These are phyloP conservation scores for Acanthosoma haemorrhoidale DNA, from an alignment of 2,888 invertebrate species.

Conservation along the genomic window DNA sequence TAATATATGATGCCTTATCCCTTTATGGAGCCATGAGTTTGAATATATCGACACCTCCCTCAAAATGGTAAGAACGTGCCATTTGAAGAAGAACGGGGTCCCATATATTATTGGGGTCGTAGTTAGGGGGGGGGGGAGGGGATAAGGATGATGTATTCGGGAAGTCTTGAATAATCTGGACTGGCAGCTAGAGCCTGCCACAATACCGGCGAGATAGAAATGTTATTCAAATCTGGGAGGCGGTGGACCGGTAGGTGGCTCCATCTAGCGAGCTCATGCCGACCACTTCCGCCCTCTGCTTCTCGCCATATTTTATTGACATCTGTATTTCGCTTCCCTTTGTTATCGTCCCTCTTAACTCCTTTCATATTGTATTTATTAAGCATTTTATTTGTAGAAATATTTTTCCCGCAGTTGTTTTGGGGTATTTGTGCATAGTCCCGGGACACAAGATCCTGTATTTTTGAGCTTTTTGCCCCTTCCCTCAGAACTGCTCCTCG, in stretches of 20 bases:
- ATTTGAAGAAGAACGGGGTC: background rate
- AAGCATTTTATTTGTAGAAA: too few relatives aligned
- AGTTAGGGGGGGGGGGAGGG: constrained; percentile 17
- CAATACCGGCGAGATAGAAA: constrained; percentile 11
- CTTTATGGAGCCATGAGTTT: background rate
- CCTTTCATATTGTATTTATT: too few relatives aligned
- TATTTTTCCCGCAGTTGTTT: too few relatives aligned
- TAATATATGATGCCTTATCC: background rate
- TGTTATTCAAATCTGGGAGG: constrained; percentile 19
- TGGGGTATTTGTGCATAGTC: too few relatives aligned
- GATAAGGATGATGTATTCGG: constrained; percentile 24
- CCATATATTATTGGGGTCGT: constrained; percentile 12
- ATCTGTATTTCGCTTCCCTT: background rate
- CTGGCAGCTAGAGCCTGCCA: background rate
- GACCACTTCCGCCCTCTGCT: background rate
- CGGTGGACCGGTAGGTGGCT: constrained; percentile 1
- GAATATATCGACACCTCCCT: constrained; percentile 6
- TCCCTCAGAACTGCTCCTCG: too few relatives aligned
- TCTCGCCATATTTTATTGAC: background rate
- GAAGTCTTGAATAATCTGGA: constrained; percentile 10
- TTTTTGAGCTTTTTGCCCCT: too few relatives aligned
- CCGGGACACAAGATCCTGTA: too few relatives aligned
- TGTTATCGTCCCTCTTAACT: too few relatives aligned
- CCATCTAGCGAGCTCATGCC: too few relatives aligned
- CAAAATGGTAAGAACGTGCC: background rate